Percentiles rank a stretch among this genome's conserved stretches.
phyloP scores from a whole-genome alignment of 1,140 invertebrate genomes.

The Nymphalis io region DNA sequence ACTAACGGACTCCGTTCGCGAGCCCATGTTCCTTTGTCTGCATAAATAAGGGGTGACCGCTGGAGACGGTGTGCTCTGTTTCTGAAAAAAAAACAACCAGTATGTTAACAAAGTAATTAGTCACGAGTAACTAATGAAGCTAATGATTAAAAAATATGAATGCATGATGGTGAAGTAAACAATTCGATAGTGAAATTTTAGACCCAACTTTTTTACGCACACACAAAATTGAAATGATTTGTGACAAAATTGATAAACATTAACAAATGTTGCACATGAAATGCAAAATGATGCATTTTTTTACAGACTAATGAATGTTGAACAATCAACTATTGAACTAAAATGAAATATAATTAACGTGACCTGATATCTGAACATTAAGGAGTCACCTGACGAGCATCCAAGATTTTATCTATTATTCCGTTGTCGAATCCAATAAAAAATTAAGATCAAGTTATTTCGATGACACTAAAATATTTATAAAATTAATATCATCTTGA shows the following conservation, averaged over 20 bases:
- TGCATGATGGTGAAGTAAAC: neutral
- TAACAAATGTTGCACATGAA: no score
- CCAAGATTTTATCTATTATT: neutral
- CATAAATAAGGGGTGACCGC: conserved; percentile 89
- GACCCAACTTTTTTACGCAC: no score
- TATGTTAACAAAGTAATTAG: neutral
- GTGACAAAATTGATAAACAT: no score
- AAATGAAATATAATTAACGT: neutral
- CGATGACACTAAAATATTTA: neutral
- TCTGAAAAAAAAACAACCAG: conserved; percentile 76
- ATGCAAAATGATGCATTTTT: no score
- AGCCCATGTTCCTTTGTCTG: conserved; percentile 84
- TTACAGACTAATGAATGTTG: no score
- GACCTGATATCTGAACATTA: neutral
- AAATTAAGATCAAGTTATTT: neutral
- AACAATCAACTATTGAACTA: neutral
- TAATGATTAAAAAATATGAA: neutral
- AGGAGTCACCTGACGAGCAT: neutral
- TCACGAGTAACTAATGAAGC: neutral
- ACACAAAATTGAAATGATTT: no score
- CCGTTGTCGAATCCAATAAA: neutral
- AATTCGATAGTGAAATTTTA: neutral
- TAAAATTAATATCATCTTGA: neutral
- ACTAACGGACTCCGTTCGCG: conserved; percentile 64
- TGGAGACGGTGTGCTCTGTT: conserved; percentile 87